Conservation (phyloP, 1,140 invertebrate genomes). For the Parapsyche elsis region DNA sequence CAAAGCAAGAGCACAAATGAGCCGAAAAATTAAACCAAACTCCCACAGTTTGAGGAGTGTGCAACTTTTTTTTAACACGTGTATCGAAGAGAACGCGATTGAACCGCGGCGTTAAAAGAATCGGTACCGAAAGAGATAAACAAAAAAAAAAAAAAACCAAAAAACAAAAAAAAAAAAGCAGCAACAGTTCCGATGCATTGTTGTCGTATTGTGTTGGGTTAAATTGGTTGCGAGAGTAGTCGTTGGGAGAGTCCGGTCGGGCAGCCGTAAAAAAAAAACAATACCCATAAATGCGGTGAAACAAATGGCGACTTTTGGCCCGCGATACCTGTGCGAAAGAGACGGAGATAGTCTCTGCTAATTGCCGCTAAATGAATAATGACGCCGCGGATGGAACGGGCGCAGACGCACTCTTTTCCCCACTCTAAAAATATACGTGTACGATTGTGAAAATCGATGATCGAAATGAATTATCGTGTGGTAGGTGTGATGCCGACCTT, state of each 20-base stretch:
- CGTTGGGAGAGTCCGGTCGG: background rate
- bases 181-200: background rate
- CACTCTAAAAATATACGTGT: no score
- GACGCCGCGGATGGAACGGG: background rate
- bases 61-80: no score
- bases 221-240: constrained; percentile 34
- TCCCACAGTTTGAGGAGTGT: no score
- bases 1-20: no score
- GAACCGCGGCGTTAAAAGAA: background rate
- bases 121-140: background rate
- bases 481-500: no score
- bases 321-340: constrained; percentile 14
- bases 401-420: background rate
- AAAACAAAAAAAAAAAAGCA: constrained; percentile 15
- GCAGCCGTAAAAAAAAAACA: constrained; percentile 17
- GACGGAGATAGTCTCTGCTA: background rate
- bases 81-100: no score
- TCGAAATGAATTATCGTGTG: no score
- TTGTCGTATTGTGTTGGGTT: constrained; percentile 38
- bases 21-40: no score
- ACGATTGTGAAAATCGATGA: no score
- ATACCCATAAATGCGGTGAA: constrained; percentile 27
- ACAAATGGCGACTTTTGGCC: constrained; percentile 42
- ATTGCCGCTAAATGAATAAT: constrained; percentile 39
- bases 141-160: background rate